Percentiles rank a stretch among this genome's conserved stretches.
Evolutionary conservation across 2,113 vertebrate species (phyloP).

Genomic region (Lophochroa leadbeateri): DNA sequence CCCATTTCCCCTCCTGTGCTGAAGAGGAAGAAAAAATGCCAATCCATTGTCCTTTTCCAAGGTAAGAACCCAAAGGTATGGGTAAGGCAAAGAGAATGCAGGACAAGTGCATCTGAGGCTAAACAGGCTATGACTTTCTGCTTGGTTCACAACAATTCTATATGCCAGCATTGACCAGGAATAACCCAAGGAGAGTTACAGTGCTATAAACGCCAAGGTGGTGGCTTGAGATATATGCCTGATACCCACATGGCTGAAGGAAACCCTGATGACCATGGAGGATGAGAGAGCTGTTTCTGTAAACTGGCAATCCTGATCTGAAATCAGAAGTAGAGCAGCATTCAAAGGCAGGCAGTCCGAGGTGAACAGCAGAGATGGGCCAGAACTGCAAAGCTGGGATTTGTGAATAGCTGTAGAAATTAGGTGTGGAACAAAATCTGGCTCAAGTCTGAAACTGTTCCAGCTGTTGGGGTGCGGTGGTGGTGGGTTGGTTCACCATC

Average conservation of each 20-base stretch:
- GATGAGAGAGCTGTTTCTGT: background rate
- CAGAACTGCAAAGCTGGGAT: background rate
- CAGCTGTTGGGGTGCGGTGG: background rate
- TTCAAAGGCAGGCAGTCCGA: background rate
- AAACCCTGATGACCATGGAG: background rate
- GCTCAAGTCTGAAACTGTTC: background rate
- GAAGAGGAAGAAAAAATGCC: background rate
- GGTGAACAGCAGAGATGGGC: background rate
- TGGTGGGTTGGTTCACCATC: background rate
- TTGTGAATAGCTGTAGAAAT: background rate
- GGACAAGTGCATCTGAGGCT: background rate
- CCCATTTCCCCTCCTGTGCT: background rate
- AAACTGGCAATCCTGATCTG: background rate
- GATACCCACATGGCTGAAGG: background rate
- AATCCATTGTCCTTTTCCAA: background rate
- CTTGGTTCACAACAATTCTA: background rate
- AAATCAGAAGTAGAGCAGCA: background rate
- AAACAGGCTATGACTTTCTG: rapidly evolving
- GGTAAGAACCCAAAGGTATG: background rate
- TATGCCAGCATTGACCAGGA: background rate
- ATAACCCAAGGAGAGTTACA: background rate
- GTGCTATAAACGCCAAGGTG: background rate
- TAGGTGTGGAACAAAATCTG: background rate
- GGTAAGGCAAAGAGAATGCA: background rate
- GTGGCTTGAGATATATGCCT: background rate